Percentiles rank a stretch among this genome's conserved stretches.
These are phyloP conservation scores for Orchesella flavescens DNA, from an alignment of 2,888 invertebrate genomes.

Conservation along the genomic window DNA sequence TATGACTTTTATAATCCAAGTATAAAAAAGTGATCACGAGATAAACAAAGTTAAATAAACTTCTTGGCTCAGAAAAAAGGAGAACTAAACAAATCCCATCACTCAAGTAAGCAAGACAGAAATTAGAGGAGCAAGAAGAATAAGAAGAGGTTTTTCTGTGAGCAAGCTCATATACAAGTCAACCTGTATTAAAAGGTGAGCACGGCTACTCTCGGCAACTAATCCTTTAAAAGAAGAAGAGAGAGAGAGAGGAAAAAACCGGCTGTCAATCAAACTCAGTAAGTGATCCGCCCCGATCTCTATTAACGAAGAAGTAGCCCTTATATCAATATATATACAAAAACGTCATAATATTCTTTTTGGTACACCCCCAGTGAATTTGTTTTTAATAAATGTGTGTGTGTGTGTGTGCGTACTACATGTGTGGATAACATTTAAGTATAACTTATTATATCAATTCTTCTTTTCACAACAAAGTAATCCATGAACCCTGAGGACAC, in stretches of 20 bases:
- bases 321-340: not conserved
- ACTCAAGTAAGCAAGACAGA: slow-evolving; percentile 32
- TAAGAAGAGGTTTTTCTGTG: too few relatives aligned
- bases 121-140: slow-evolving; percentile 44
- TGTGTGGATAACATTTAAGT: slow-evolving; percentile 14
- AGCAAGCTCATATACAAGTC: slow-evolving; percentile 27
- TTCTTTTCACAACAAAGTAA: slow-evolving; percentile 2
- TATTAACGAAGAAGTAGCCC: slow-evolving; percentile 52
- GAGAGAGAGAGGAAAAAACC: slow-evolving; percentile 60
- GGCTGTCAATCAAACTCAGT: slow-evolving; percentile 65
- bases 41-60: not conserved
- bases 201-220: slow-evolving; percentile 39
- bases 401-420: slow-evolving; percentile 14
- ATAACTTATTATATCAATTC: not conserved
- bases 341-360: too few relatives aligned
- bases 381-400: not conserved
- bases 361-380: too few relatives aligned
- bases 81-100: slow-evolving; percentile 28
- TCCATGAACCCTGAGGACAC: slow-evolving; percentile 46
- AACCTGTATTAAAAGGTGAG: slow-evolving; percentile 51
- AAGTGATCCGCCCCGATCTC: slow-evolving; percentile 64
- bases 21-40: slow-evolving; percentile 8
- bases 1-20: not conserved
- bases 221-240: slow-evolving; percentile 57
- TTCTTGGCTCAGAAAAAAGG: not conserved